A percentile compares a stretch with the other conserved stretches of the same genome.
These are phyloP conservation scores for Melanotaenia trifasciata DNA, from an alignment of 2,797 vertebrate species.

Conservation along the genomic window DNA sequence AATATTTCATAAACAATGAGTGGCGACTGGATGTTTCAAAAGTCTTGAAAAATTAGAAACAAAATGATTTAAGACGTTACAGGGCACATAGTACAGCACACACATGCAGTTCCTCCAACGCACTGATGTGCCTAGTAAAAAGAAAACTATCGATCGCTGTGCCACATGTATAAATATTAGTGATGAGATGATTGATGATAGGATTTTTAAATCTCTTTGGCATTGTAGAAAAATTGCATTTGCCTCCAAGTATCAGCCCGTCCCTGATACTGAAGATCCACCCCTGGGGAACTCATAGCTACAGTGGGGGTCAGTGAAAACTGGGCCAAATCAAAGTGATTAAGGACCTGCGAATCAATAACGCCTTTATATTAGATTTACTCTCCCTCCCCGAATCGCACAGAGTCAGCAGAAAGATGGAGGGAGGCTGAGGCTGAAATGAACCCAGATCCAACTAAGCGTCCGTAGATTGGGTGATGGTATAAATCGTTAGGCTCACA, in stretches of 20 bases:
- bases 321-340: constrained; percentile 84
- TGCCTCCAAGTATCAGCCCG: constrained; percentile 51
- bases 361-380: constrained; percentile 85
- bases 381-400: constrained; percentile 64
- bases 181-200: constrained; percentile 78
- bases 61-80: background rate
- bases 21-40: background rate
- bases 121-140: constrained; percentile 31
- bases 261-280: constrained; percentile 30
- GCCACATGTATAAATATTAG: constrained; percentile 68
- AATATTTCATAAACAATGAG: too few species aligned
- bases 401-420: constrained; percentile 80
- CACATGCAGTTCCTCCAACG: constrained; percentile 27
- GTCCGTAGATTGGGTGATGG: constrained; percentile 55
- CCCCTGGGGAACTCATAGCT: constrained; percentile 60
- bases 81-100: constrained; percentile 26
- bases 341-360: constrained; percentile 84
- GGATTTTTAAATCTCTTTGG: constrained; percentile 70
- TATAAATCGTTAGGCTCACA: constrained; percentile 71
- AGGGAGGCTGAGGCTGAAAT: constrained; percentile 47
- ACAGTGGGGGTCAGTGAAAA: constrained; percentile 76
- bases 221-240: constrained; percentile 72
- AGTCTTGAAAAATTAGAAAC: background rate
- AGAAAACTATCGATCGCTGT: constrained; percentile 49
- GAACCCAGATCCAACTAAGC: constrained; percentile 59